A percentile compares a stretch with the other conserved stretches of the same genome.
These are phyloP conservation scores for Arrhopalites spinosus DNA, from an alignment of 2,888 invertebrate genomes.

Conservation along the genomic window DNA sequence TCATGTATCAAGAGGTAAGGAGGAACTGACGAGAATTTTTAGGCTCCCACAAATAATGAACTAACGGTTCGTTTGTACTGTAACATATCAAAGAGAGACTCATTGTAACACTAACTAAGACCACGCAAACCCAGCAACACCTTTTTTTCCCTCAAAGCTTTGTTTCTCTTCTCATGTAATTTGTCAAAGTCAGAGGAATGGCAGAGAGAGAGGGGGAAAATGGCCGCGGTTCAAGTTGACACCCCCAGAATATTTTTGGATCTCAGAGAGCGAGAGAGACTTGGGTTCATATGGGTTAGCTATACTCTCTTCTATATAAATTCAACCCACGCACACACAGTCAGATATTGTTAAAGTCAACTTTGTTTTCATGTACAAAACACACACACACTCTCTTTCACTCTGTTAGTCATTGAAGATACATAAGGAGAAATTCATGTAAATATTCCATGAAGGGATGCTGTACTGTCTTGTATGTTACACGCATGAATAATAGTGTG, in stretches of 20 bases:
- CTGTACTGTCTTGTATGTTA: no score
- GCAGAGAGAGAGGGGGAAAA: conserved; percentile 17
- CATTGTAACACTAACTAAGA: background rate
- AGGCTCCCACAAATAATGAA: conserved; percentile 16
- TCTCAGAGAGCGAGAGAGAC: background rate
- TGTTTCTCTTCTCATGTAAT: conserved; percentile 34
- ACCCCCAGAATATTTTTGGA: conserved; percentile 37
- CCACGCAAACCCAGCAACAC: conserved; percentile 16
- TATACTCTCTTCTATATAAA: background rate
- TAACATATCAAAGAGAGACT: conserved; percentile 1
- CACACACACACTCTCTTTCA: no score
- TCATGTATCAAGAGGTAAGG: background rate
- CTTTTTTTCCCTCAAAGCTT: conserved; percentile 23
- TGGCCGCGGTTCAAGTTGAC: conserved; percentile 34
- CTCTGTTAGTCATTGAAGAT: no score
- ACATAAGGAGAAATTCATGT: background rate
- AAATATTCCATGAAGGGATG: background rate
- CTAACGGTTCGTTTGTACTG: conserved; percentile 16
- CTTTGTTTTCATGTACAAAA: background rate
- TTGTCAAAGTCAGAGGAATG: conserved; percentile 34
- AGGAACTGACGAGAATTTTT: background rate
- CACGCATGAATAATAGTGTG: no score
- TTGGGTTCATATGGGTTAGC: background rate
- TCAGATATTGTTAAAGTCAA: background rate
- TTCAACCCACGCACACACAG: background rate